Evolutionary conservation across 2,113 vertebrate species (phyloP).

Genomic region (Xiphophorus maculatus): DNA sequence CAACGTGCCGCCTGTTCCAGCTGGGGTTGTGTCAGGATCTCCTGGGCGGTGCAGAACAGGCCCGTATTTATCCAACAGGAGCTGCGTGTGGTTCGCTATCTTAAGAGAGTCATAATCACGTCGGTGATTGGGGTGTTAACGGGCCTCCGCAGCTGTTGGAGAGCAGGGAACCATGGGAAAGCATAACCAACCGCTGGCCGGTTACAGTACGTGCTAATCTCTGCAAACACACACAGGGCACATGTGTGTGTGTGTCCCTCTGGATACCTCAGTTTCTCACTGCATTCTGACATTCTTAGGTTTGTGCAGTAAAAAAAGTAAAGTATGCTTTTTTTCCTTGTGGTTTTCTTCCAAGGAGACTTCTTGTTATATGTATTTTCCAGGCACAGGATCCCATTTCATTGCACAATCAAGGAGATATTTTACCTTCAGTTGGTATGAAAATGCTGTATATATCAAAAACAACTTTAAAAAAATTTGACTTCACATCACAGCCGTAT

Average conservation of each 20-base stretch:
- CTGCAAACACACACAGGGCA: slow-evolving; percentile 27
- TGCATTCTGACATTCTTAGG: neutral
- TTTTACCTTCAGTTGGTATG: too few relatives aligned
- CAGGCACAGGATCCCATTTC: too few relatives aligned
- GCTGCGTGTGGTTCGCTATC: slow-evolving; percentile 74
- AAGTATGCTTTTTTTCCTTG: neutral
- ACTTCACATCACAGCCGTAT: too few relatives aligned
- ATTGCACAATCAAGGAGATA: too few relatives aligned
- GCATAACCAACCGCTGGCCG: slow-evolving; percentile 42
- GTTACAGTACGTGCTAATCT: slow-evolving; percentile 45
- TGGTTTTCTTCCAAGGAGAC: too few relatives aligned
- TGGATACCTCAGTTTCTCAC: slow-evolving; percentile 35
- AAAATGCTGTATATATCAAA: too few relatives aligned
- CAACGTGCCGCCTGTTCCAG: slow-evolving; percentile 64
- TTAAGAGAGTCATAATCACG: slow-evolving; percentile 76
- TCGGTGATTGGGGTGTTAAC: slow-evolving; percentile 62
- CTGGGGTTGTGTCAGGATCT: slow-evolving; percentile 68
- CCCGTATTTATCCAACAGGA: slow-evolving; percentile 68
- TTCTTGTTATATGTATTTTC: too few relatives aligned
- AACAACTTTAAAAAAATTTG: too few relatives aligned
- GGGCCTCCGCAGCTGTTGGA: slow-evolving; percentile 69
- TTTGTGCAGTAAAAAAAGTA: neutral
- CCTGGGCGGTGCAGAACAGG: slow-evolving; percentile 60
- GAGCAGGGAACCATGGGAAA: slow-evolving; percentile 69
- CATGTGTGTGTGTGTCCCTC: slow-evolving; percentile 29